Evolutionary conservation across 2,888 invertebrate genomes (phyloP), one percentile per base, ranked within the genome.

Genomic region (Zaprionus lineosus): DNA sequence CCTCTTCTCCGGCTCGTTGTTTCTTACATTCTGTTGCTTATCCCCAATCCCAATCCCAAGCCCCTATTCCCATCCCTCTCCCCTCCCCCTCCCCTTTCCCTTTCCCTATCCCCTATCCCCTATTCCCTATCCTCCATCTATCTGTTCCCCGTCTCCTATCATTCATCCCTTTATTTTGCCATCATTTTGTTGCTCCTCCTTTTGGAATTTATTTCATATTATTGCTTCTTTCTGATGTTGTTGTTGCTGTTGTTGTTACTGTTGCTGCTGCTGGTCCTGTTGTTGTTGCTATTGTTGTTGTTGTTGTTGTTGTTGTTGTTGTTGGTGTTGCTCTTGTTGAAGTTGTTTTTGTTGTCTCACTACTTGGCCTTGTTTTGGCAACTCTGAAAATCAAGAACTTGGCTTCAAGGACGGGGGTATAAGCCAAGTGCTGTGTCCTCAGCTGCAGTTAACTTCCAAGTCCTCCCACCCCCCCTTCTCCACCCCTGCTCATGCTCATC

Each of bases 361-460:
- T 57, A 59, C 43, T 73, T 72, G 74, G 71, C 75, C 60, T 82
- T 82, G 79, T 82, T 82, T 77, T 77, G 53, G 65, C 51, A 70
- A 68, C 70, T 58, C 29, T 33, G 50, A 78, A 76, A 82, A 61
- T 79, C 78, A 56, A 70, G 40, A 7, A 8, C 7, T 3, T 3
- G 2, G 19, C 31, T 7, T 7, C 16, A 8, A 24, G 16, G 36
- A 29, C 24, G 19, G 29, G 14, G 12, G 41, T 41, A 18, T n/a
- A n/a, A n/a, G n/a, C n/a, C n/a, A n/a, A 44, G 55, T 44, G 57
- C 47, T 43, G 51, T 62, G 69, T 75, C 68, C 83, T 60, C 83
- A 82, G 79, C 78, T 77, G 77, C 83, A 77, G 75, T 82, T 78
- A 82, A 75, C 83, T 82, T 82, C 56, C 48, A n/a, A n/a, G n/a